A percentile compares a stretch with the other conserved stretches of the same genome.
Evolutionary conservation across 2,113 vertebrate species (phyloP).

Genomic region (Dasyornis broadbenti): DNA sequence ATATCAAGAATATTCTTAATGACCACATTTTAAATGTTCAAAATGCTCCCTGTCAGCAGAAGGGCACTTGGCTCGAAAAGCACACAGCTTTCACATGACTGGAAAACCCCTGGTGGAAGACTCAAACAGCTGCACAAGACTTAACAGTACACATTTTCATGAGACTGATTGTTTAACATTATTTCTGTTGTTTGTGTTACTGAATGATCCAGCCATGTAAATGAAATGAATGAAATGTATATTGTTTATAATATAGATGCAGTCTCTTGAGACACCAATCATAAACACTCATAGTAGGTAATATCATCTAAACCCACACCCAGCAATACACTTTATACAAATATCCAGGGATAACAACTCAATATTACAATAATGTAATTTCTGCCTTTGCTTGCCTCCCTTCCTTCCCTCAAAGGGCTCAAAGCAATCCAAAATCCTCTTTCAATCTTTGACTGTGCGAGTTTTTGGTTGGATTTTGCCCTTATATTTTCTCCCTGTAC

Average conservation of each 20-base stretch:
- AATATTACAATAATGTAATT: rapidly evolving
- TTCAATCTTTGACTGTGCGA: neutral
- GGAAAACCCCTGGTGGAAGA: neutral
- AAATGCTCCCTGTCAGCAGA: neutral
- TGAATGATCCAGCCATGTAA: neutral
- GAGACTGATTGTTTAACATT: neutral
- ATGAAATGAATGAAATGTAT: neutral
- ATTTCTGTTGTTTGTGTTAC: neutral
- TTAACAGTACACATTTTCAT: neutral
- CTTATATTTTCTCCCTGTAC: neutral
- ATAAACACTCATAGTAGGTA: neutral
- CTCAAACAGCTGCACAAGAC: neutral
- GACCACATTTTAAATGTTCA: neutral
- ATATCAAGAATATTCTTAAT: neutral
- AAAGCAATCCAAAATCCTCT: neutral
- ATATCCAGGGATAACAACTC: neutral
- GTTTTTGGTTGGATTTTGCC: neutral
- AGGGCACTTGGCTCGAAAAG: neutral
- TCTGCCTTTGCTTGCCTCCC: neutral
- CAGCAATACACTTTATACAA: neutral
- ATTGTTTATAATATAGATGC: neutral
- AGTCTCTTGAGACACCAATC: neutral
- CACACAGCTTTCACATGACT: neutral
- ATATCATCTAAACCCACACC: neutral
- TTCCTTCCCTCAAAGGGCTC: neutral